phyloP scores from a whole-genome alignment of 1,140 invertebrate species.

The Cotesia typhae region DNA sequence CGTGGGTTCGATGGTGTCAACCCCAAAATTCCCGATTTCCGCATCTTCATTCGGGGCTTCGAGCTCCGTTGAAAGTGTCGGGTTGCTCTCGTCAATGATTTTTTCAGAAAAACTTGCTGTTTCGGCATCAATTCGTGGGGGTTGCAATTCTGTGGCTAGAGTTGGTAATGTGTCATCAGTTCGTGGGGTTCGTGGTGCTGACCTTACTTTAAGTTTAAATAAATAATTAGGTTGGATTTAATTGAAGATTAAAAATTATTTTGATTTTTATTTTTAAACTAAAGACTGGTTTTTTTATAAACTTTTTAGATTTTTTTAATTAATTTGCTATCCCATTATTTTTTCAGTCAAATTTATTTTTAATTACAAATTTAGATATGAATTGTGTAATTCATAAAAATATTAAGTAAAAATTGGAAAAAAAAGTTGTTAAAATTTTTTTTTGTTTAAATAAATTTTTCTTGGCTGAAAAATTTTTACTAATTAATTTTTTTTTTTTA shows the following conservation, averaged over 20 bases:
- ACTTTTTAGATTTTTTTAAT: too few species aligned
- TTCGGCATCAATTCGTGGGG: background rate
- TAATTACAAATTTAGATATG: too few species aligned
- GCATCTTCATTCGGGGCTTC: background rate
- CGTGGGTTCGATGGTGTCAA: slow-evolving; percentile 41
- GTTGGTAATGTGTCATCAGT: slow-evolving; percentile 1
- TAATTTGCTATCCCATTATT: too few species aligned
- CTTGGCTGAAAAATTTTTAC: too few species aligned
- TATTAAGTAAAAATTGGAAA: too few species aligned
- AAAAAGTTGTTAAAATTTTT: too few species aligned
- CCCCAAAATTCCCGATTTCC: slow-evolving; percentile 9
- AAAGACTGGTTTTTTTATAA: too few species aligned
- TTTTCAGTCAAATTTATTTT: too few species aligned
- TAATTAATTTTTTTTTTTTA: too few species aligned
- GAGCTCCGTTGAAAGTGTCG: slow-evolving; percentile 21
- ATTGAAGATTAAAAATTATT: background rate
- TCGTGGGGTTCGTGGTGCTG: background rate
- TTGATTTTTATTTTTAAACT: too few species aligned
- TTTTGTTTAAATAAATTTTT: too few species aligned
- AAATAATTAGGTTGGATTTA: background rate
- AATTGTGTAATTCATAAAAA: too few species aligned
- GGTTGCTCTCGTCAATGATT: background rate
- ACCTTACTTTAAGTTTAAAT: slow-evolving; percentile 6
- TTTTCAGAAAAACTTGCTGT: background rate
- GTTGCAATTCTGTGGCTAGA: slow-evolving; percentile 18